Base-by-base conservation (phyloP, 2,888 invertebrate species). In the Lomographa bimaculata region DNA sequence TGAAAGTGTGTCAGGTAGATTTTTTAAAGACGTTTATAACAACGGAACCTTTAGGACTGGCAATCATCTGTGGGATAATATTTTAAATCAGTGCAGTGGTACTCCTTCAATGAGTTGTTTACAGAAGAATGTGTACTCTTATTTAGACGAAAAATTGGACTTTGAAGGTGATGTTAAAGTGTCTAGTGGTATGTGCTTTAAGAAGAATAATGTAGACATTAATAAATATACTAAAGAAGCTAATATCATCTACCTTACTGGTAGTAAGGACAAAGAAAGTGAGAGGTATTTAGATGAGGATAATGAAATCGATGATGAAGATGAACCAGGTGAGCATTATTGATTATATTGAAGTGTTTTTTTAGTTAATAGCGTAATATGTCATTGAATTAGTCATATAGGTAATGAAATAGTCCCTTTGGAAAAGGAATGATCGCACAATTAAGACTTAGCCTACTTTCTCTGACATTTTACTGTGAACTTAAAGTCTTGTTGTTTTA, bases 121-220 rank as follows among this genome's bases (percentile, higher is more conserved):
- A 37, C 94, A 95, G 62, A 94, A 93, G 60, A 95, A 94, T 63
- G 92, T 95, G 16, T 94, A 93, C 63, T 83, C 90, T n/a, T 96
- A 94, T 61, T 76, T 96, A 46, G 92, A 94, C 53, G 90, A 91
- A 14, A 92, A 92, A 11, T 82, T 96, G 32, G 91, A 91, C 23
- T 89, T 90, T 21, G 83, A 85, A 10, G 91, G 91, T 61, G 94
- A 95, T 68, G 86, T 94, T 7, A 92, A 92, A 53, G 85, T 94
- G 7, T 91, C 93, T 41, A 90, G 92, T 68, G 91, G 93, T 57
- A 72, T 93, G 64, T 84, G 90, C 28, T 92, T 95, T 64, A 92
- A 86, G 47, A 92, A 90, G 57, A 94, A 94, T 66, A 89, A 90
- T 55, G 89, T 93, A 37, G 87, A 91, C 46, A 89, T 92, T 37